Conservation (phyloP, 2,797 vertebrate genomes). For the Decapterus maruadsi region DNA sequence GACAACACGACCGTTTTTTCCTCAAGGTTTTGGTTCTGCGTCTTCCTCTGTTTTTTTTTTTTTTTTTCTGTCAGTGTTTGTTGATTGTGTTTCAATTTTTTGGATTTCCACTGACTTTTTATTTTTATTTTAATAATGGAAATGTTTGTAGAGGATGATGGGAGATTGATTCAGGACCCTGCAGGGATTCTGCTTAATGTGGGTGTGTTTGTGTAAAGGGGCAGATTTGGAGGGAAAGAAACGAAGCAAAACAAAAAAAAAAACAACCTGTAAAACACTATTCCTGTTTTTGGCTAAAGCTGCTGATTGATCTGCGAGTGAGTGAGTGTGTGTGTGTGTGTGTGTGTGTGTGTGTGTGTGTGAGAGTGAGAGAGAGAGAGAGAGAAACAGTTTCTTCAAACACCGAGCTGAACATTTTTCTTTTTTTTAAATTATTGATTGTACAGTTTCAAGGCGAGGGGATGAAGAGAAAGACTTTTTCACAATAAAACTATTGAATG, state of each 20-base stretch:
- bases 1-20: not conserved
- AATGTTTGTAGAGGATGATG: constrained; percentile 21
- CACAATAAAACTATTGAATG: constrained; percentile 83
- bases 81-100: constrained; percentile 15
- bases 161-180: constrained; percentile 23
- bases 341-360: constrained; percentile 8
- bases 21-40: constrained; percentile 4
- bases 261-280: constrained; percentile 71
- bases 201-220: constrained; percentile 42
- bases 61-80: constrained; percentile 24
- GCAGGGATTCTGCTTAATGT: constrained; percentile 25
- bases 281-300: constrained; percentile 62
- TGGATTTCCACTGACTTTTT: constrained; percentile 17
- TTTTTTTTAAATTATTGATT: constrained; percentile 84
- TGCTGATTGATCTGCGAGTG: constrained; percentile 58
- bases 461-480: constrained; percentile 73
- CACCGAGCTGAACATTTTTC: constrained; percentile 49
- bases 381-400: constrained; percentile 38
- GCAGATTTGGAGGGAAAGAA: not conserved
- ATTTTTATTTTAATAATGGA: constrained; percentile 6
- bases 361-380: not conserved
- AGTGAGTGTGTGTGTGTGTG: constrained; percentile 17
- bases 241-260: not conserved
- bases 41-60: not conserved
- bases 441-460: constrained; percentile 74